These are phyloP conservation scores for Baccha elongata DNA, from an alignment of 2,888 invertebrate species.

Conservation along the genomic window DNA sequence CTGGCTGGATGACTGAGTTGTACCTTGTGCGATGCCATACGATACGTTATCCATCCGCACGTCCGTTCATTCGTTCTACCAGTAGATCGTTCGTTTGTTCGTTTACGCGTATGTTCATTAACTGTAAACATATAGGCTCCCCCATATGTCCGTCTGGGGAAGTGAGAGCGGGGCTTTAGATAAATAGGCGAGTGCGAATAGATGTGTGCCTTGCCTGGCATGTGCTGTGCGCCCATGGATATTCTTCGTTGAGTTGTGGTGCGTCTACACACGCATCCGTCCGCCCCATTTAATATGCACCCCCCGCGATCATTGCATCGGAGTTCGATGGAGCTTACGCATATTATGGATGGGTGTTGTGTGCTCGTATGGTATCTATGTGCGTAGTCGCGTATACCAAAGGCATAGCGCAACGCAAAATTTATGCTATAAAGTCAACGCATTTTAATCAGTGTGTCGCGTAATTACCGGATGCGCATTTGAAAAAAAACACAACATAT, in stretches of 20 bases:
- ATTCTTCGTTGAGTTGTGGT: slow-evolving; percentile 28
- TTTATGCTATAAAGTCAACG: slow-evolving; percentile 77
- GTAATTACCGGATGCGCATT: slow-evolving; percentile 81
- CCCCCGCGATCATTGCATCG: slow-evolving; percentile 68
- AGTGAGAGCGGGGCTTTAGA: slow-evolving; percentile 2
- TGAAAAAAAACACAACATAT: slow-evolving; percentile 39
- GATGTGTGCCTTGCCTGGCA: slow-evolving; percentile 16
- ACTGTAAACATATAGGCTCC: slow-evolving; percentile 71
- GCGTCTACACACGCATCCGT: slow-evolving; percentile 58
- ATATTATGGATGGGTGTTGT: slow-evolving; percentile 17
- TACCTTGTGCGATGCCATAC: slow-evolving; percentile 69
- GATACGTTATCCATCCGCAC: slow-evolving; percentile 69
- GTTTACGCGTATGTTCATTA: slow-evolving; percentile 71
- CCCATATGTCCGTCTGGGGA: slow-evolving; percentile 24
- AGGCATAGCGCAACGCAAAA: slow-evolving; percentile 58
- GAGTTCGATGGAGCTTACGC: slow-evolving; percentile 41
- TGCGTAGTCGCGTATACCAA: slow-evolving; percentile 39
- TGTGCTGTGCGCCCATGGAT: slow-evolving; percentile 43
- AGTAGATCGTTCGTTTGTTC: slow-evolving; percentile 59
- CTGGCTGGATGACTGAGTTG: slow-evolving; percentile 62
- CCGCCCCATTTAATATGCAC: slow-evolving; percentile 65
- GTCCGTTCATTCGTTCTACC: slow-evolving; percentile 33
- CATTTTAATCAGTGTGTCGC: slow-evolving; percentile 82
- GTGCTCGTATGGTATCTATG: slow-evolving; percentile 34
- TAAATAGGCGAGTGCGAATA: slow-evolving; percentile 50